These are phyloP conservation scores for Atlantisia rogersi DNA, from an alignment of 2,113 vertebrate species.

Conservation along the genomic window DNA sequence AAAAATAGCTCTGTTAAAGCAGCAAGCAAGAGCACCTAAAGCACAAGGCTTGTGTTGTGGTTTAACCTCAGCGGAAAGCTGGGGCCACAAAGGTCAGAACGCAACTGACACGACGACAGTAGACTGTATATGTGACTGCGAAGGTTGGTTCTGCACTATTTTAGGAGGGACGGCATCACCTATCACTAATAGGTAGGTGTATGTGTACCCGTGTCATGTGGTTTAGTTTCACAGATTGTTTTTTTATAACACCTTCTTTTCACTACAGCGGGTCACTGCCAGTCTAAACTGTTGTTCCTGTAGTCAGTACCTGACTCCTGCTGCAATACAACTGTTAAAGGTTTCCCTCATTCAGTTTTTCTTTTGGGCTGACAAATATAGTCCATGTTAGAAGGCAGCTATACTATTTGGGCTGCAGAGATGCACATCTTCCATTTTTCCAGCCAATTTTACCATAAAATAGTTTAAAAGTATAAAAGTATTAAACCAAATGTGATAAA, in stretches of 20 bases:
- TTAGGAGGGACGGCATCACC: background rate
- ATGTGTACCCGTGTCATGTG: background rate
- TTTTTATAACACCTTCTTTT: conserved; percentile 30
- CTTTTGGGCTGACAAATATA: background rate
- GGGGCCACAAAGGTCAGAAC: no score
- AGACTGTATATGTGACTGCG: background rate
- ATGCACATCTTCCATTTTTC: background rate
- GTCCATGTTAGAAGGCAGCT: background rate
- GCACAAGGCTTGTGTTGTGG: background rate
- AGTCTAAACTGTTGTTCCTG: background rate
- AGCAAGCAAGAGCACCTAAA: background rate
- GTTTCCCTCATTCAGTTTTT: background rate
- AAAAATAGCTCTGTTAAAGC: background rate
- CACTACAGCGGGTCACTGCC: background rate
- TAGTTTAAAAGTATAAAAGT: background rate
- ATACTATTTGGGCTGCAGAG: background rate
- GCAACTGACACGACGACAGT: background rate
- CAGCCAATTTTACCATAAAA: background rate
- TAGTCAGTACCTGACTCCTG: background rate
- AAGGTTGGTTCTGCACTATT: background rate
- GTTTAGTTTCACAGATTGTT: background rate
- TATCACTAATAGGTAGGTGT: background rate
- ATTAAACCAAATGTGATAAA: background rate
- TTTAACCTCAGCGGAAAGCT: no score
- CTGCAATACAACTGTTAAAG: background rate